A percentile compares a stretch with the other conserved stretches of the same genome.
These are phyloP conservation scores for Macrophya annulata DNA, from an alignment of 2,888 invertebrate genomes.

Conservation along the genomic window DNA sequence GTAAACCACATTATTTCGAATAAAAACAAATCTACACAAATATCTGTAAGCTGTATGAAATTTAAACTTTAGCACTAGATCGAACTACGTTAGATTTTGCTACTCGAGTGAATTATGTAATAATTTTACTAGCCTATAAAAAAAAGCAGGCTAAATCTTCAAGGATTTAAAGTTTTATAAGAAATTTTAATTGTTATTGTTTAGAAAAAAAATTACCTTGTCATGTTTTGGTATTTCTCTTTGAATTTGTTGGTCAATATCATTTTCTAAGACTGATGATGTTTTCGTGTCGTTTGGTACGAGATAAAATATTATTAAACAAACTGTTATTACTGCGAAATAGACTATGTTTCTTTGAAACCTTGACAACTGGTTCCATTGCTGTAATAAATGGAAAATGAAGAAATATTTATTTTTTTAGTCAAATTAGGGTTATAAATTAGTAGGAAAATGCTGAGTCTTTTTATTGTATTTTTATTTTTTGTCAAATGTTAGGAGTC, in stretches of 20 bases:
- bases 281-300: slow-evolving; percentile 80
- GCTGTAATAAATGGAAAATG: slow-evolving; percentile 81
- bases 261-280: slow-evolving; percentile 72
- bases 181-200: not conserved
- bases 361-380: slow-evolving; percentile 93
- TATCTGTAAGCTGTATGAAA: not conserved
- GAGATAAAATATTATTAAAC: slow-evolving; percentile 84
- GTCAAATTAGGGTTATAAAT: slow-evolving; percentile 32
- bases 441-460: not conserved
- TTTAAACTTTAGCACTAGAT: not conserved
- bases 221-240: slow-evolving; percentile 69
- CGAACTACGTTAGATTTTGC: not conserved
- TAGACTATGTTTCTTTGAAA: slow-evolving; percentile 90
- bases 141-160: not conserved
- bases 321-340: slow-evolving; percentile 82
- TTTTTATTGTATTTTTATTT: not conserved
- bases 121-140: not conserved
- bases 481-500: not conserved
- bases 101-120: not conserved
- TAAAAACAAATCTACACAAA: not conserved
- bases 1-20: not conserved
- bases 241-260: slow-evolving; percentile 70
- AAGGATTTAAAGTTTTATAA: not conserved
- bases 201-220: slow-evolving; percentile 63
- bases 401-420: not conserved